Percentiles rank a stretch among this genome's conserved stretches.
phyloP scores from a whole-genome alignment of 2,888 invertebrate genomes.

The Megamerina dolium region DNA sequence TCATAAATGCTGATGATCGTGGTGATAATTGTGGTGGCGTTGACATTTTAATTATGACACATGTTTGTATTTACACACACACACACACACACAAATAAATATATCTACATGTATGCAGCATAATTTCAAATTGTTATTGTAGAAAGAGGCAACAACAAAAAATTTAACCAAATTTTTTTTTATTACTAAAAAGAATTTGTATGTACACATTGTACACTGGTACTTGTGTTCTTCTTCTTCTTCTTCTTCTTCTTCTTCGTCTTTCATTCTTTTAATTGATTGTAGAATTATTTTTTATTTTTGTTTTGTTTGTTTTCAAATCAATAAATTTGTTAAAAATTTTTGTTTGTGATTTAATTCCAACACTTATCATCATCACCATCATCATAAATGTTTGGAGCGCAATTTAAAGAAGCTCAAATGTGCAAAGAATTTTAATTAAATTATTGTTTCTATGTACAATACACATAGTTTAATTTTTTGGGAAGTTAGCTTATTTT shows the following conservation, averaged over 20 bases:
- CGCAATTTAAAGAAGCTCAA: constrained; percentile 39
- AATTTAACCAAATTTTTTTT: too few relatives aligned
- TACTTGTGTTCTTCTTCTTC: background rate
- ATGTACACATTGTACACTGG: too few relatives aligned
- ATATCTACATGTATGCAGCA: too few relatives aligned
- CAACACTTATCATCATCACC: constrained; percentile 6
- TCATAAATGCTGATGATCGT: constrained; percentile 11
- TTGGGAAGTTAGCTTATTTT: background rate
- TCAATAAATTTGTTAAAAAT: constrained; percentile 13
- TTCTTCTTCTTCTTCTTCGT: background rate
- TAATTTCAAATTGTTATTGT: too few relatives aligned
- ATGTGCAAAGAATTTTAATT: constrained; percentile 25
- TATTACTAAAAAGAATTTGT: too few relatives aligned
- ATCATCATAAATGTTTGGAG: constrained; percentile 24
- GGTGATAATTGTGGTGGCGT: constrained; percentile 6
- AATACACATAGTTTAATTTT: background rate
- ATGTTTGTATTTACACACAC: constrained; percentile 30
- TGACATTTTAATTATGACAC: constrained; percentile 38
- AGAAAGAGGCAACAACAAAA: too few relatives aligned
- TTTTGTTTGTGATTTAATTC: constrained; percentile 1
- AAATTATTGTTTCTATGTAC: background rate
- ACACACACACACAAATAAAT: too few relatives aligned
- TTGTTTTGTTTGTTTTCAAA: too few relatives aligned
- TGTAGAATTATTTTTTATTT: too few relatives aligned
- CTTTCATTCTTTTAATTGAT: constrained; percentile 9